Conservation (phyloP, 2,888 invertebrate genomes). For the Cactoblastis cactorum region DNA sequence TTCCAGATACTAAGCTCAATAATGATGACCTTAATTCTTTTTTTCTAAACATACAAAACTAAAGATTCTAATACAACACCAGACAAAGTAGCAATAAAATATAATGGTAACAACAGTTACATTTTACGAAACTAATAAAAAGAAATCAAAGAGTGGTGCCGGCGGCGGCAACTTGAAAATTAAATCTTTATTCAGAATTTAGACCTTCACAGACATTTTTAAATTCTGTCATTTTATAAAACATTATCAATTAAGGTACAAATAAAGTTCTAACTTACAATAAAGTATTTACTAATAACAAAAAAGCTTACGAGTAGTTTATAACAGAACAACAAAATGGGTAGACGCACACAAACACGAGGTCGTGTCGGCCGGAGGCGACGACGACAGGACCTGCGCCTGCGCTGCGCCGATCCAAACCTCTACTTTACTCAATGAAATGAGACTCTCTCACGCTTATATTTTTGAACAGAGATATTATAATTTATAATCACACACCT, state of each 20-base stretch:
- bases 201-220: too few species aligned
- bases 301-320: slow-evolving; percentile 41
- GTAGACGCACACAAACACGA: slow-evolving; percentile 30
- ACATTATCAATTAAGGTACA: too few species aligned
- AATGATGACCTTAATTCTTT: slow-evolving; percentile 24
- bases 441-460: slow-evolving; percentile 30
- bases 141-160: slow-evolving; percentile 48
- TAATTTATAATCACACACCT: not conserved
- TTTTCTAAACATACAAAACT: slow-evolving; percentile 11
- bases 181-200: too few species aligned
- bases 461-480: not conserved
- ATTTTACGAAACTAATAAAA: slow-evolving; percentile 45
- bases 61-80: slow-evolving; percentile 14
- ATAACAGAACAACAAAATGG: slow-evolving; percentile 24
- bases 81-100: slow-evolving; percentile 36
- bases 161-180: too few species aligned
- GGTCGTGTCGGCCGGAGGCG: slow-evolving; percentile 46
- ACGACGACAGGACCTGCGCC: slow-evolving; percentile 29
- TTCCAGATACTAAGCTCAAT: slow-evolving; percentile 5
- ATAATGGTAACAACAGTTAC: slow-evolving; percentile 57
- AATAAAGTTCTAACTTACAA: too few species aligned
- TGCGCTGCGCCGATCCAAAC: slow-evolving; percentile 38
- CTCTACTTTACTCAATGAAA: slow-evolving; percentile 71
- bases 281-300: too few species aligned
- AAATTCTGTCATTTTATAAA: too few species aligned